Conservation (phyloP, 2,888 invertebrate species). For the Caenorhabditis virilis region DNA sequence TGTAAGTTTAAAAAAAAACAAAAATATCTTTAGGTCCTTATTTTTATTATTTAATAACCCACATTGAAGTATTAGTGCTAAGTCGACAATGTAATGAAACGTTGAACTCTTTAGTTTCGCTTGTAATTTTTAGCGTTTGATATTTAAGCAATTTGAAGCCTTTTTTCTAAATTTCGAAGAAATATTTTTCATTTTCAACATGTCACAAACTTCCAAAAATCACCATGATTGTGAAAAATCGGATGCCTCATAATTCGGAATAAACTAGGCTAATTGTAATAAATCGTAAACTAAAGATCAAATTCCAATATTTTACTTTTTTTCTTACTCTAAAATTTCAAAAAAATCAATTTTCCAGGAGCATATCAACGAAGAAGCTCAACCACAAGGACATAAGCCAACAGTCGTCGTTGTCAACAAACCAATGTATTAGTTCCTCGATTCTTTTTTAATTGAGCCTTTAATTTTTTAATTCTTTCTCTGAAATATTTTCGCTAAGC, state of each 20-base stretch:
- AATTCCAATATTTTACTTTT: neutral
- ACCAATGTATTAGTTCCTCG: slow-evolving; percentile 40
- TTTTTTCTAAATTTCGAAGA: neutral
- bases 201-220: neutral
- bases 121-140: no score
- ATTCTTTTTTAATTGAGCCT: no score
- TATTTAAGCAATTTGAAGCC: neutral
- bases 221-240: neutral
- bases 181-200: neutral
- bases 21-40: no score
- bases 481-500: no score
- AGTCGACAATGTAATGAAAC: no score
- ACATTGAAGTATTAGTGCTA: no score
- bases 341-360: slow-evolving; percentile 14
- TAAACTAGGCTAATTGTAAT: neutral
- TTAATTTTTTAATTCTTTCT: no score
- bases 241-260: neutral
- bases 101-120: no score
- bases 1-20: slow-evolving; percentile 8
- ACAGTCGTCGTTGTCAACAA: slow-evolving; percentile 51
- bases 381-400: slow-evolving; percentile 31
- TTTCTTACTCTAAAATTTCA: slow-evolving; percentile 2
- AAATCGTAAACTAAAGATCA: neutral
- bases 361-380: slow-evolving; percentile 14
- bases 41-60: no score